Conservation (phyloP, 2,888 invertebrate species). For the Acleris emargana region DNA sequence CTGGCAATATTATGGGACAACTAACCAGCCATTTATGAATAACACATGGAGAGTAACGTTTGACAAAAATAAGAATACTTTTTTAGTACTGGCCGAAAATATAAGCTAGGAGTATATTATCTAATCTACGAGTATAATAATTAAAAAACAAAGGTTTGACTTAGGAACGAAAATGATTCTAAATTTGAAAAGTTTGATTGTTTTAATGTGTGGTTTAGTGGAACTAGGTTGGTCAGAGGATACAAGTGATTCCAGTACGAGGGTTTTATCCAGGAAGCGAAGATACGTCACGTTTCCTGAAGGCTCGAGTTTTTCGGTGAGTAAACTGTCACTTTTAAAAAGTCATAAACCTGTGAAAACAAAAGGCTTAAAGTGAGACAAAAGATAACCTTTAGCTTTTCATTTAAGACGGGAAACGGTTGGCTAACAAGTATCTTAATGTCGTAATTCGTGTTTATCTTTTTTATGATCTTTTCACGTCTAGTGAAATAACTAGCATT, state of each 20-base stretch:
- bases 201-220: conserved; percentile 38
- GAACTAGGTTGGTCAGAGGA: conserved; percentile 40
- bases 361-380: no score
- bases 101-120: no score
- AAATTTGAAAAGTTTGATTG: conserved; percentile 39
- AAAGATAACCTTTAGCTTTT: no score
- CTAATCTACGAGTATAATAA: background rate
- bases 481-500: no score
- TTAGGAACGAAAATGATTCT: conserved; percentile 30
- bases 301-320: conserved; percentile 87
- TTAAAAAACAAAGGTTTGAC: conserved; percentile 7
- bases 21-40: conserved; percentile 29
- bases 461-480: no score
- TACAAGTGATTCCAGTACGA: conserved; percentile 45
- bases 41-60: background rate
- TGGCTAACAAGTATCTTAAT: no score
- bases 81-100: background rate
- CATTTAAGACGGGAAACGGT: no score
- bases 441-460: no score
- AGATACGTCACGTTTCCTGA: conserved; percentile 88
- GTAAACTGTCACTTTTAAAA: conserved; percentile 50
- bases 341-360: no score
- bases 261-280: conserved; percentile 81
- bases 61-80: background rate
- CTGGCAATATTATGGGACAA: conserved; percentile 44